phyloP scores from a whole-genome alignment of 2,888 invertebrate species.

The Myathropa florea region DNA sequence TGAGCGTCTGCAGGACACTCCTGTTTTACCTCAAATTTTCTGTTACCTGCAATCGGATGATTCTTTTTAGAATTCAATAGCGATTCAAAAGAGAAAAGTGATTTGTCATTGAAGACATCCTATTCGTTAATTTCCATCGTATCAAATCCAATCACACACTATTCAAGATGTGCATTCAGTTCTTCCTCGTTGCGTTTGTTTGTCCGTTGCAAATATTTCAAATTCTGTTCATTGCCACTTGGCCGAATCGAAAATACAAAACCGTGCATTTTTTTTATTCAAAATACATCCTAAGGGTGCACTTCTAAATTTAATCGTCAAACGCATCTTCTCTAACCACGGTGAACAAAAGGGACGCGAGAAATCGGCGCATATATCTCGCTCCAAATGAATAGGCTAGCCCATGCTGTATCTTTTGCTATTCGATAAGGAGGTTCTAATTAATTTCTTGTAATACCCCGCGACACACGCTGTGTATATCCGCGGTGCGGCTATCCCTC shows the following conservation, averaged over 20 bases:
- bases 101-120: too few relatives aligned
- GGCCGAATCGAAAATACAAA: neutral
- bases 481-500: neutral
- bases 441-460: constrained; percentile 48
- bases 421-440: constrained; percentile 46
- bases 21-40: too few relatives aligned
- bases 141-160: neutral
- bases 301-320: constrained; percentile 54
- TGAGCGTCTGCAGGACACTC: too few relatives aligned
- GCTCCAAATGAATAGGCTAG: constrained; percentile 13
- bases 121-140: too few relatives aligned
- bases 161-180: neutral
- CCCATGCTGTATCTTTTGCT: constrained; percentile 10
- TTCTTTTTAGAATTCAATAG: too few relatives aligned
- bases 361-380: neutral
- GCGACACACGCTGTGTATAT: neutral
- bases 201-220: neutral
- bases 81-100: too few relatives aligned
- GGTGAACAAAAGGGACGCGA: constrained; percentile 36
- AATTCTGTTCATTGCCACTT: neutral
- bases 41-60: too few relatives aligned
- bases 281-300: neutral
- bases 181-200: neutral
- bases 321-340: constrained; percentile 26
- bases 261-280: neutral